Base-by-base conservation (phyloP, 2,113 vertebrate genomes). In the Meles meles region DNA sequence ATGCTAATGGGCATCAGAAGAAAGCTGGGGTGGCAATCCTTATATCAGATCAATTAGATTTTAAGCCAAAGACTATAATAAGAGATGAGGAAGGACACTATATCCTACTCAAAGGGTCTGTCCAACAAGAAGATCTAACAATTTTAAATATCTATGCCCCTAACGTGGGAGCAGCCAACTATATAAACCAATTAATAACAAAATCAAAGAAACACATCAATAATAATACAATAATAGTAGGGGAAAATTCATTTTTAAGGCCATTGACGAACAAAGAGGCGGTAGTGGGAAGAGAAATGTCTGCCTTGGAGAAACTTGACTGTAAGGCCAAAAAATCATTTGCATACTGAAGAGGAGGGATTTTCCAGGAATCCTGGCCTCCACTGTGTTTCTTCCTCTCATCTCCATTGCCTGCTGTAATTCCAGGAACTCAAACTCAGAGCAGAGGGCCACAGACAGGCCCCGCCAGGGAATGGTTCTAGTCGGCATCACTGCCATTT, bases 371-470 rank as follows among this genome's bases (percentile, higher is more conserved):
- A 49, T 44, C 23, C 29, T 20, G 17, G 39, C 69, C 37, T 77
- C 39, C 14, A 0, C 1, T 0, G 27, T 0, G 0, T 49, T 65
- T 59, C 61, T 34, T 44, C 63, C 47, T 55, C 0, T 21, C 37
- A 1, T 76, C 14, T 49, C 42, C 17, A 27, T 5, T 8, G 15
- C 69, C 39, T 27, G 3, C 7, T 34, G 34, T 91, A 21, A 15
- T 21, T 59, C 74, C 47, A 15, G 59, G 83, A 86, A 12, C 52
- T 80, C 47, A 82, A n/a, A 25, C 25, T 12, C 71, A 52, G 57
- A 67, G 21, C 7, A 3, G 20, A 74, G 52, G 14, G 52, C 80
- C 7, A 14, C 37, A 49, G 18, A n/a, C 0, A 0, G 47, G 18
- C 20, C 0, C 0, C 4, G 12, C 74, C 74, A 77, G 5, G 1